Evolutionary conservation across 2,113 vertebrate species (phyloP).

Genomic region (Etheostoma cragini): DNA sequence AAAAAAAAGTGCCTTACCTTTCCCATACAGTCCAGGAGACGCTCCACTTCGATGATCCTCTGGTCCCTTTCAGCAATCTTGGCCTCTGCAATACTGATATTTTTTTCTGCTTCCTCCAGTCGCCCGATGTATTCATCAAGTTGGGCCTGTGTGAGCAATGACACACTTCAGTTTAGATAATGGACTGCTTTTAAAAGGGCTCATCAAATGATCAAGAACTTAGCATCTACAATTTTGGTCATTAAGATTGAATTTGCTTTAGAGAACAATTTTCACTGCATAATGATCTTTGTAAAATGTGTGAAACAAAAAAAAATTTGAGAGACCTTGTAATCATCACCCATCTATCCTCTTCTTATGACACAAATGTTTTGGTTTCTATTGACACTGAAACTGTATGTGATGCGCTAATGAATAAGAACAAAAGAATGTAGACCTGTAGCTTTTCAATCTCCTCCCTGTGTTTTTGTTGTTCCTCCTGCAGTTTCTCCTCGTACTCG

Average conservation of each 20-base stretch:
- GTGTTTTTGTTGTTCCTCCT: constrained; percentile 88
- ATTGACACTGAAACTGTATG: constrained; percentile 6
- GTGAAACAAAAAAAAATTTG: background rate
- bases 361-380: background rate
- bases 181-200: background rate
- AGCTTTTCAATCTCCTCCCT: constrained; percentile 90
- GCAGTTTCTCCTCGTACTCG: constrained; percentile 89
- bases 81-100: constrained; percentile 85
- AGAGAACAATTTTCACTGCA: background rate
- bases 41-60: constrained; percentile 91
- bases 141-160: constrained; percentile 84
- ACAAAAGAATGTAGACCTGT: constrained; percentile 79
- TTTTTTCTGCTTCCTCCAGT: constrained; percentile 93
- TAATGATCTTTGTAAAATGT: constrained; percentile 8
- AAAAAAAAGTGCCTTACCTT: constrained; percentile 80
- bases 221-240: background rate
- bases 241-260: background rate
- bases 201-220: background rate
- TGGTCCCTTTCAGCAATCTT: constrained; percentile 92
- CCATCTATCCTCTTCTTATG: background rate
- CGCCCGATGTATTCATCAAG: constrained; percentile 90
- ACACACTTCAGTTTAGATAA: background rate
- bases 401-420: constrained; percentile 22
- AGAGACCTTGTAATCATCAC: background rate
- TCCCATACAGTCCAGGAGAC: constrained; percentile 93